Evolutionary conservation across 2,113 vertebrate species (phyloP), one percentile per base, ranked within the genome.

Genomic region (Chiloscyllium plagiosum): DNA sequence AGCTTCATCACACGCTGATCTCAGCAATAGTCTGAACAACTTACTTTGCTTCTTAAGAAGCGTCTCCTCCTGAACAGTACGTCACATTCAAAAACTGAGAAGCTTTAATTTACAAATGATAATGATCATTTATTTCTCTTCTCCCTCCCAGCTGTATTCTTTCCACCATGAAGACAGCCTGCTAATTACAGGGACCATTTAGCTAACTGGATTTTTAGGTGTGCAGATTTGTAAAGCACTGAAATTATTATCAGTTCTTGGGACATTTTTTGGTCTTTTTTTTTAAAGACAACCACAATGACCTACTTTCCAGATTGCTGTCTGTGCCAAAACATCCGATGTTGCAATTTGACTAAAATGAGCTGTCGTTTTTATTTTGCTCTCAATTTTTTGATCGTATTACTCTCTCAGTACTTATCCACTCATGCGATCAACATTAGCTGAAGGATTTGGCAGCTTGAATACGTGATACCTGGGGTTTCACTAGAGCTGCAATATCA

Each of bases 301-400:
- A 92, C 56, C 52, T 33, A 61, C 52, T 92, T 92, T 92, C 52
- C 29, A 29, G 8, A 61, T 61, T 8, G 10, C 86, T 29, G 86
- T 52, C 26, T 89, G 29, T 15, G n/a, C 1, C 56, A 90, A 29
- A 13, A 90, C 15, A 26, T n/a, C 50, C 56, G 17, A 37, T 29
- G 8, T n/a, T 56, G 87, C 87, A 92, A 61, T 65, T 33, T 92
- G 87, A 61, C 12, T 65, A 65, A 65, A 56, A 65, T n/a, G 29
- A 92, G 52, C 87, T 92, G 87, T 92, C 87, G 65, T 92, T 65
- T 65, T n/a, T 70, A 94, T 47, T 70, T 47, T 50, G 93, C 42
- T 94, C 68, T 94, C 42, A 70, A 26, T 70, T 94, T 94, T 94
- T 47, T 94, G 93, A 94, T 94, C 20, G 2, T 20, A 70, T 70